phyloP scores from a whole-genome alignment of 2,797 vertebrate species.

The Peromyscus melanophrys region DNA sequence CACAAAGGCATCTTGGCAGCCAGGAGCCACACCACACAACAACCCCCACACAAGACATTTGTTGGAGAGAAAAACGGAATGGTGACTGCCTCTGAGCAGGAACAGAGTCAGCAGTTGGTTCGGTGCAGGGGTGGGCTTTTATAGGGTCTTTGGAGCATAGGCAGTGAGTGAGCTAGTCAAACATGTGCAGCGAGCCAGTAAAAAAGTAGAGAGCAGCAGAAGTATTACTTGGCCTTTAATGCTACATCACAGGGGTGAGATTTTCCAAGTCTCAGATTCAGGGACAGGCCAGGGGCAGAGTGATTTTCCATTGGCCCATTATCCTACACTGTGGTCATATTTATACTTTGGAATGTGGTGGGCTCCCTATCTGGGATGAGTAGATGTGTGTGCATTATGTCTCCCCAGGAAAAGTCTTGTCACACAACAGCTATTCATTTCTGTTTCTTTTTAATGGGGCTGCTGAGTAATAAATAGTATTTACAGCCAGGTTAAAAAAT shows the following conservation, averaged over 20 bases:
- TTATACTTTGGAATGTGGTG: not conserved
- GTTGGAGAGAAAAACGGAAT: not conserved
- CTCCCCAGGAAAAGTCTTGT: not conserved
- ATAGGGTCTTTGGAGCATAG: not conserved
- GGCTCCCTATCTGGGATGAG: not conserved
- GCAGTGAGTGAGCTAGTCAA: too few species aligned
- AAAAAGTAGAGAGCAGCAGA: not conserved
- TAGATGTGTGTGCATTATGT: not conserved
- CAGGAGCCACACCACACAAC: not conserved
- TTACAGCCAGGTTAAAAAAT: conserved; percentile 31
- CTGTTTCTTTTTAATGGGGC: conserved; percentile 40
- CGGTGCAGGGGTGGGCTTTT: not conserved
- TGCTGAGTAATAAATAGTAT: not conserved
- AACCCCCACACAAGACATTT: not conserved
- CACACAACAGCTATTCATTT: not conserved
- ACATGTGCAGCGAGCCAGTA: not conserved
- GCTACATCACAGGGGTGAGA: not conserved
- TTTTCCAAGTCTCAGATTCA: not conserved
- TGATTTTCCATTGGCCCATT: not conserved
- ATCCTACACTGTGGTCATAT: too few species aligned
- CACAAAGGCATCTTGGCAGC: not conserved
- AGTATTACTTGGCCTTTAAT: not conserved
- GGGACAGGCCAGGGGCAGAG: not conserved
- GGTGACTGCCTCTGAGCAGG: not conserved
- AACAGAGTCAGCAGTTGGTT: not conserved